Base-by-base conservation (phyloP, 30 jellyfish, hydroid and myxozoan genomes). In the Chrysaora quinquecirrha region DNA sequence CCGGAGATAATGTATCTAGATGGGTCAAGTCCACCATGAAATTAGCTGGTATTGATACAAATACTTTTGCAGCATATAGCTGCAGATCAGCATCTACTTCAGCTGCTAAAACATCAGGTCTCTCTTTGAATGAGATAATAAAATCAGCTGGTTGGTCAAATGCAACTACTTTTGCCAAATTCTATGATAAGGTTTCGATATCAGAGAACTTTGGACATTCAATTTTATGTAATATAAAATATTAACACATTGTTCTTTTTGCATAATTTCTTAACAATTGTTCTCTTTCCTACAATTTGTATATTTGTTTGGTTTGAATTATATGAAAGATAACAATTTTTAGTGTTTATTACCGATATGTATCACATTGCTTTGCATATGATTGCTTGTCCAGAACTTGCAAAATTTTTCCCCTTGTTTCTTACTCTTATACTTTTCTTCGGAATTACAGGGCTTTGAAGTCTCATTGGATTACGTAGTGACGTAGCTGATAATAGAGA, bases 31-130 rank as follows among this genome's bases (percentile, higher is more conserved):
- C 61, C 3, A 48, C 75, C 34, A 32, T 27, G 56, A 24, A 24
- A 10, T 31, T 0, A 4, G 75, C 86, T 48, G 86, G 86, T 62
- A 74, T 50, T 24, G 63, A 74, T 54, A 50, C 62, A 28, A 21
- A 49, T 6, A 35, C 19, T 2, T 28, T 48, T 50, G 30, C 34
- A 1, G 33, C 86, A 3, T 62, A 74, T 24, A 54, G 62, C 63
- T 6, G 33, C 63, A 74, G 86, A 74, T 28, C 86, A 7, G 86
- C 86, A 25, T 74, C 75, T 0, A 48, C 86, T 0, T 48, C 86
- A 22, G 31, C 61, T 10, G 70, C 75, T 3, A 50, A 30, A 74
- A 14, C 16, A 7, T 19, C n/a, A 4, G 71, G 83, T 38, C 58
- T 70, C 65, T 30, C 34, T 70, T 19, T 70, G 82, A 35, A 1